Evolutionary conservation across 1,140 invertebrate genomes (phyloP).

Genomic region (Saccostrea echinata): DNA sequence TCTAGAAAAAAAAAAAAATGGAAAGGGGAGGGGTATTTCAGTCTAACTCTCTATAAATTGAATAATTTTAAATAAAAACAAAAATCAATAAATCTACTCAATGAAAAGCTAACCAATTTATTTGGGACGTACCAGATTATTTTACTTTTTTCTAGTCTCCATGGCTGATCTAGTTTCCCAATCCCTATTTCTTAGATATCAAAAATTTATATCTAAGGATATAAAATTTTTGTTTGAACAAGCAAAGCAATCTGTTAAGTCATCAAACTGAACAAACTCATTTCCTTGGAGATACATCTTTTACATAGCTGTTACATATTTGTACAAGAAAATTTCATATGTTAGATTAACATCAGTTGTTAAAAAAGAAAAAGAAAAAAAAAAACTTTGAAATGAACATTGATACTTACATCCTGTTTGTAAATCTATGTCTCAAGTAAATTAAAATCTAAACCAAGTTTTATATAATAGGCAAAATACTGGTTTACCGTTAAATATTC

Average conservation of each 20-base stretch:
- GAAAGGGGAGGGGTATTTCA: too few species aligned
- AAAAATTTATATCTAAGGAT: not conserved
- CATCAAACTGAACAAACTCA: not conserved
- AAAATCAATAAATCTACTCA: too few species aligned
- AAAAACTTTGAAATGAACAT: not conserved
- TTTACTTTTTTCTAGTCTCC: too few species aligned
- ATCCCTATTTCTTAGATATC: not conserved
- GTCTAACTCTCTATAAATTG: too few species aligned
- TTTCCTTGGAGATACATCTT: not conserved
- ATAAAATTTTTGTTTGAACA: not conserved
- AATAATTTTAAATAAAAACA: too few species aligned
- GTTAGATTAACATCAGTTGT: not conserved
- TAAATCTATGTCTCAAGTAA: not conserved
- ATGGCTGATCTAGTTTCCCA: too few species aligned
- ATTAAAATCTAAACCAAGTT: not conserved
- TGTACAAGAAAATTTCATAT: not conserved
- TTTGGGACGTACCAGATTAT: too few species aligned
- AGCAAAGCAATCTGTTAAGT: not conserved
- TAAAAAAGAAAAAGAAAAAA: not conserved
- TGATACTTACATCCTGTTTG: constrained; percentile 6
- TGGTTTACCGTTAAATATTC: not conserved
- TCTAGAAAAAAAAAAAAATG: too few species aligned
- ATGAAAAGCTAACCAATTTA: too few species aligned
- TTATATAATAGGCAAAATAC: not conserved
- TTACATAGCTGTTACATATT: constrained; percentile 1